Evolutionary conservation across 2,888 invertebrate genomes (phyloP).

Genomic region (Tiliacea citrago): DNA sequence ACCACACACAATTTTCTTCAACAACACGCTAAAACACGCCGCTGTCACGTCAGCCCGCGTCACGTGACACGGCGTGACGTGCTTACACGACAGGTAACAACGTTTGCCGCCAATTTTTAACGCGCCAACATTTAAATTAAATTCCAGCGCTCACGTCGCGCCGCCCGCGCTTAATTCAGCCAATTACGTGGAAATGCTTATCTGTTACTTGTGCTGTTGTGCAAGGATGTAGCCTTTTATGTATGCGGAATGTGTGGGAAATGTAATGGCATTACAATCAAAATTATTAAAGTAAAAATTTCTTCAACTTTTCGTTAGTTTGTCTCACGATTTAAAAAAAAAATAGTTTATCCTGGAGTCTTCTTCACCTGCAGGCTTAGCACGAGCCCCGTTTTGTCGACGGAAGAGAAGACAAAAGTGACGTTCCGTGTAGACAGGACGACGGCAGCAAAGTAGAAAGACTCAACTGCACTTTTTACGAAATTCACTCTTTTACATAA

Average conservation of each 20-base stretch:
- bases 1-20: constrained; percentile 44
- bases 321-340: background rate
- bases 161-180: constrained; percentile 81
- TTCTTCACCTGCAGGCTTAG: no score
- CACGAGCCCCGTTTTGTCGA: no score
- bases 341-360: background rate
- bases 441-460: no score
- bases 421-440: no score
- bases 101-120: constrained; percentile 84
- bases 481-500: no score
- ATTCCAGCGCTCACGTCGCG: constrained; percentile 75
- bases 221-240: constrained; percentile 43
- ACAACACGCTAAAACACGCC: constrained; percentile 45
- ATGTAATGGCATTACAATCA: constrained; percentile 6
- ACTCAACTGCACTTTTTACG: no score
- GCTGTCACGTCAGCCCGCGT: constrained; percentile 53
- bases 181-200: constrained; percentile 84
- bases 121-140: constrained; percentile 87
- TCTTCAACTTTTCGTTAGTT: background rate
- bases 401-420: no score
- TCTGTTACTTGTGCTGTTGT: constrained; percentile 77
- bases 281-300: background rate
- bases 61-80: constrained; percentile 63
- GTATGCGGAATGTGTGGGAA: constrained; percentile 4
- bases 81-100: constrained; percentile 82